Base-by-base conservation (phyloP, 1,140 invertebrate species). In the Episyrphus balteatus region DNA sequence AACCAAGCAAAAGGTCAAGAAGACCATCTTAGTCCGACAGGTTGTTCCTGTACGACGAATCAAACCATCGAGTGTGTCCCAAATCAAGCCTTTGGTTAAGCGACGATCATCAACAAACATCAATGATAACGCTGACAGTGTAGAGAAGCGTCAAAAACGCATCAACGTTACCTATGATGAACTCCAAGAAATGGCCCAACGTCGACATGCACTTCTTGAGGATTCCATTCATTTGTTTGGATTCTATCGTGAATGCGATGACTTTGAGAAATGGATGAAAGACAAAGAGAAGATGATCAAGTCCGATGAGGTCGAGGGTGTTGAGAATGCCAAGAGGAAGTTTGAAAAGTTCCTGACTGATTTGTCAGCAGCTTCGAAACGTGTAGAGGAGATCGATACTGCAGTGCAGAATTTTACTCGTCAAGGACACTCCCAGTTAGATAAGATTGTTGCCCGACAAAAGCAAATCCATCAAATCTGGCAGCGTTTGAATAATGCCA, bases 321-420 rank as follows among this genome's bases (percentile, higher is more conserved):
- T 98, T n/a, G 90, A 95, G 58, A 89, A 84, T 17, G 89, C 92
- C 14, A 92, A 90, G 65, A 80, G 90, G 58, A 95, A 96, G 70
- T 97, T 95, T 70, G 91, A 96, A 79, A 92, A 94, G 73, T 91
- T 98, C 69, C 76, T 97, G 5, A 98, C 94, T 0, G 94, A 97
- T 62, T 70, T 98, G 10, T 92, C 90, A 1, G 94, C 92, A 0
- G 92, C 88, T 19, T 88, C 85, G 3, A 89, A 88, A 55, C 78
- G 93, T 2, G 76, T 98, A 47, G 90, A 94, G 55, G 81, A 83
- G 34, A 88, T 99, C 46, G 92, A 96, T 59, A 72, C 77, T 1
- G 83, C 89, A 15, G 92, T 94, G 0, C 81, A 92, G 45, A 87
- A 92, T 52, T 87, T 98, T 62, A 77, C 84, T 0, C 74, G 78